A percentile compares a stretch with the other conserved stretches of the same genome.
Evolutionary conservation across 2,888 invertebrate species (phyloP).

Genomic region (Malacosoma neustria): DNA sequence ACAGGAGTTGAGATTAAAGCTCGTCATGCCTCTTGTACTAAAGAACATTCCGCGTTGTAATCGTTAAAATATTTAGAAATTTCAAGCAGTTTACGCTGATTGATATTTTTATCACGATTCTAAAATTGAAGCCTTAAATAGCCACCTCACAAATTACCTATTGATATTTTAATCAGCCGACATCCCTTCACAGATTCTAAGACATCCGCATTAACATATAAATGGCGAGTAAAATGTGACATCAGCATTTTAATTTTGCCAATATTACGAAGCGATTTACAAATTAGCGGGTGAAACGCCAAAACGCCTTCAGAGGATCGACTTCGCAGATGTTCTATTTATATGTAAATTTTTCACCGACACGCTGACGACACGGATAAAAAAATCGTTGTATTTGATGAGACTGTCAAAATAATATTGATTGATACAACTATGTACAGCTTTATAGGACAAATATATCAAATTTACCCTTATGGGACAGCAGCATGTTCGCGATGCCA

Average conservation of each 20-base stretch:
- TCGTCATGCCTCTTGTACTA: constrained; percentile 54
- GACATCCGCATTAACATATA: constrained; percentile 63
- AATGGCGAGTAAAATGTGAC: constrained; percentile 70
- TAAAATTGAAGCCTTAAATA: constrained; percentile 33
- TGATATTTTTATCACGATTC: constrained; percentile 36
- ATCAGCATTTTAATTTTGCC: constrained; percentile 73
- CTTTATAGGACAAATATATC: too few species aligned
- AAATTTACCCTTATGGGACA: neutral
- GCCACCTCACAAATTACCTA: constrained; percentile 49
- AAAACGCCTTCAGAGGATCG: constrained; percentile 61
- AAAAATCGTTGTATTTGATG: constrained; percentile 64
- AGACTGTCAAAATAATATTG: constrained; percentile 30
- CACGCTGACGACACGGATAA: constrained; percentile 57
- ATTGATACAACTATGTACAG: too few species aligned
- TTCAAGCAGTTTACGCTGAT: constrained; percentile 13
- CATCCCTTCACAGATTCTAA: constrained; percentile 40
- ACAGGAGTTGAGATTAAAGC: constrained; percentile 61
- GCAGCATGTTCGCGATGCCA: neutral
- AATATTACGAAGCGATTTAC: constrained; percentile 72
- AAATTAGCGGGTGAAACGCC: constrained; percentile 72
- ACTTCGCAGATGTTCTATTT: constrained; percentile 72
- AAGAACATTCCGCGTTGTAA: constrained; percentile 55
- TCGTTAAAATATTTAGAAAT: constrained; percentile 31
- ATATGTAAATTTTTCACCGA: constrained; percentile 68
- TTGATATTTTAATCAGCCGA: constrained; percentile 66